Evolutionary conservation across 2,797 vertebrate genomes (phyloP), one percentile per base, ranked within the genome.

Genomic region (Galagoides demidoff): DNA sequence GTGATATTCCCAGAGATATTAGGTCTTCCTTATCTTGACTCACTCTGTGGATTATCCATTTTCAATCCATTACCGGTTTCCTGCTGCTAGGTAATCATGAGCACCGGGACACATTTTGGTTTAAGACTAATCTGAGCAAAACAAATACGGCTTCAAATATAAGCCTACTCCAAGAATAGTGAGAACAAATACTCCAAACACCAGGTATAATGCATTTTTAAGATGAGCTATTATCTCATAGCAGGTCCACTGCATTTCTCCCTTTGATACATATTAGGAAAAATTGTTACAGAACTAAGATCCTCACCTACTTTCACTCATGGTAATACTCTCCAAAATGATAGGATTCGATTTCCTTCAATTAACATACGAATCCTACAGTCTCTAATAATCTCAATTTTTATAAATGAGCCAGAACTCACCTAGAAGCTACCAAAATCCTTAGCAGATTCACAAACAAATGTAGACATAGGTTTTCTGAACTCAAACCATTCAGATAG

Each of bases 101-200:
- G 81, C 27, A n/a, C 55, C 43, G 31, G 49, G 55, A 89, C 16
- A 71, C 25, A 29, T 64, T 73, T n/a, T 85, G 85, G 71, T 78
- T 81, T 77, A 90, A 78, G 52, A 95, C 63, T 64, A 63, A 74
- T 52, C 71, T 63, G 39, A 84, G 39, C 27, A 76, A 89, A 78
- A 85, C 70, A 61, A 39, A 85, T 29, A 95, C 1, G 25, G 59
- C 27, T 20, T 90, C 11, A 45, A 45, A 63, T 70, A 71, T 45
- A 87, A 85, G 90, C 1, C 61, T 17, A 22, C 17, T 55, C 68
- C 12, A 85, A 86, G 89, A 82, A 29, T 34, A 57, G 64, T 43
- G 43, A 59, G 13, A 63, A 20, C 25, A 86, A 85, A 85, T 19
- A 29, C 14, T 63, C 16, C n/a, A 59, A 86, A 95, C 25, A 29